These are phyloP conservation scores for Alsophila aescularia DNA, from an alignment of 2,888 invertebrate species.

Conservation along the genomic window DNA sequence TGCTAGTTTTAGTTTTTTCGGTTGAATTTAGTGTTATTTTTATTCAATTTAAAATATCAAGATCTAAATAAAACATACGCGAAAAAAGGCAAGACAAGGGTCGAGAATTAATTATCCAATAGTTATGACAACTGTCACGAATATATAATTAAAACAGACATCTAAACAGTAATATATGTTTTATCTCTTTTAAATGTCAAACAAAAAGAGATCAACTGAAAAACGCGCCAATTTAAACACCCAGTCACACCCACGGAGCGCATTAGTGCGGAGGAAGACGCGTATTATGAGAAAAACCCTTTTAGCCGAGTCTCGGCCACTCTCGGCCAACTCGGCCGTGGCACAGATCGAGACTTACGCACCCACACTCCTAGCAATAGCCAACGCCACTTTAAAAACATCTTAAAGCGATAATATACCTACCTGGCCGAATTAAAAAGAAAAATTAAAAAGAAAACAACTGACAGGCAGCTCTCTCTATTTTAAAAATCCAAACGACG, in stretches of 20 bases:
- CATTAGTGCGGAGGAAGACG: conserved; percentile 57
- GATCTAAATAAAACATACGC: background rate
- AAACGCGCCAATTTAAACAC: conserved; percentile 45
- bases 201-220: conserved; percentile 40
- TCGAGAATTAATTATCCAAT: background rate
- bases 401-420: conserved; percentile 52
- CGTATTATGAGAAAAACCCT: conserved; percentile 52
- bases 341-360: conserved; percentile 63
- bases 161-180: conserved; percentile 29
- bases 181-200: conserved; percentile 37
- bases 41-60: background rate
- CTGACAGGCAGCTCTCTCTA: conserved; percentile 22
- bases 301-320: conserved; percentile 34
- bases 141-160: background rate
- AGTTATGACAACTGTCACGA: background rate
- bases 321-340: conserved; percentile 61
- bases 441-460: conserved; percentile 30
- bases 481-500: conserved; percentile 45
- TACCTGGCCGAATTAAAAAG: conserved; percentile 37
- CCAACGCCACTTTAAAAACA: conserved; percentile 53
- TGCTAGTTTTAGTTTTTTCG: no score
- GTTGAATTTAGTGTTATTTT: no score
- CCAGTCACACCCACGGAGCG: conserved; percentile 53
- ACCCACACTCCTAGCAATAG: conserved; percentile 72
- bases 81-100: background rate